Evolutionary conservation across 2,888 invertebrate species (phyloP), one percentile per base, ranked within the genome.

Genomic region (Nysson spinosus): DNA sequence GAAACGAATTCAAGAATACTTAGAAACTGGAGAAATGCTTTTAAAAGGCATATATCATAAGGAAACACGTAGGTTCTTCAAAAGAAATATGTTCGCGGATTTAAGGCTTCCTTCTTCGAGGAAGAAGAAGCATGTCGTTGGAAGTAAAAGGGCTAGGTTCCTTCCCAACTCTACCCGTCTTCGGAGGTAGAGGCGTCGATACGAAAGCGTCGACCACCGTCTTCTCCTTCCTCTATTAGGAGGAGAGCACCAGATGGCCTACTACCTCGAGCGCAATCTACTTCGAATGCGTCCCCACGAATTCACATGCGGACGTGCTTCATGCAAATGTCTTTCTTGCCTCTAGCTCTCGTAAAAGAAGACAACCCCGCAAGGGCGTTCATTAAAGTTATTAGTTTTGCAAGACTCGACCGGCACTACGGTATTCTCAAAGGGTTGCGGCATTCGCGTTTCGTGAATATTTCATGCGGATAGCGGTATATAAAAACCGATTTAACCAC

Each of bases 341-440:
- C 61, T 43, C 35, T 37, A 16, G 47, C 40, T 42, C 52, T 47
- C 51, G 51, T 49, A 60, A 74, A 75, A 71, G 70, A 70, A 61
- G 69, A 75, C 42, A n/a, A 54, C 47, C 49, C 49, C 55, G 37
- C 32, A n/a, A 7, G 11, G 17, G 58, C 55, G 72, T 75, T 75
- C 75, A 75, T 75, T 75, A 75, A 72, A 69, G 66, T 75, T 75
- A 75, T 75, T 75, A 75, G 72, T 75, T 75, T 72, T 64, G 65
- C 54, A 63, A 66, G 63, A 71, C 63, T 57, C 61, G 46, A 14
- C 42, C 57, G 52, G 28, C 63, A 55, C 51, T 56, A 58, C 65
- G 20, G 62, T 72, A 65, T 60, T 37, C 61, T 72, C 71, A 71
- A 68, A 74, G 67, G 63, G 63, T 58, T 40, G 58, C 40, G 43